phyloP scores from a whole-genome alignment of 2,113 vertebrate species.

The Cairina moschata region DNA sequence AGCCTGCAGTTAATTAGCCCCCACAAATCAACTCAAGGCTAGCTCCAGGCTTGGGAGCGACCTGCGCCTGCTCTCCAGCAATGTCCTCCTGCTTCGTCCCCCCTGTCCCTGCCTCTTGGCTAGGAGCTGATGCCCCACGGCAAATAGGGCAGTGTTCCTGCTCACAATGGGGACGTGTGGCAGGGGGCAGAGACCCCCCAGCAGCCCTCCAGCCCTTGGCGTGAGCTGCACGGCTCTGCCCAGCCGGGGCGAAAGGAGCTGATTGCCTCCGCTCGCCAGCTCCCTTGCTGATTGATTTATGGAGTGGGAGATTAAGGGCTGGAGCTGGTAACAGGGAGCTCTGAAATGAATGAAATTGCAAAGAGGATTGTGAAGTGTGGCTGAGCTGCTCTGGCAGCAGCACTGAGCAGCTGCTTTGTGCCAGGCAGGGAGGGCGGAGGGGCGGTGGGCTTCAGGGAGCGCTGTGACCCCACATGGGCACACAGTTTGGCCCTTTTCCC shows the following conservation, averaged over 20 bases:
- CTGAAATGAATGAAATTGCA: slow-evolving; percentile 56
- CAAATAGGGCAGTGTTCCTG: too few relatives aligned
- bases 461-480: background rate
- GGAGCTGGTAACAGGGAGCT: slow-evolving; percentile 37
- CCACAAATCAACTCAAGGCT: background rate
- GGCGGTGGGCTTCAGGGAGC: fast-evolving
- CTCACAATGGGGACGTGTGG: background rate
- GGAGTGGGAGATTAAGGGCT: slow-evolving; percentile 54
- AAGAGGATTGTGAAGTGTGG: slow-evolving; percentile 44
- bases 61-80: background rate
- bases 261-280: background rate
- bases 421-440: background rate
- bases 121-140: too few relatives aligned
- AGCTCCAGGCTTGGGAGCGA: background rate
- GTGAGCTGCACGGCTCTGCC: background rate
- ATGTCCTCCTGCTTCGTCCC: background rate
- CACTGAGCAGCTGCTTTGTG: background rate
- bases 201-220: background rate
- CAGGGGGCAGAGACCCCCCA: background rate
- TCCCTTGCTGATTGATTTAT: slow-evolving; percentile 51
- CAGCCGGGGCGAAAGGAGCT: background rate
- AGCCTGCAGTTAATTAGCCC: background rate
- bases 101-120: background rate
- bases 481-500: background rate
- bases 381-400: background rate